Evolutionary conservation across 2,797 vertebrate species (phyloP).

Genomic region (Amphiprion clarkii): DNA sequence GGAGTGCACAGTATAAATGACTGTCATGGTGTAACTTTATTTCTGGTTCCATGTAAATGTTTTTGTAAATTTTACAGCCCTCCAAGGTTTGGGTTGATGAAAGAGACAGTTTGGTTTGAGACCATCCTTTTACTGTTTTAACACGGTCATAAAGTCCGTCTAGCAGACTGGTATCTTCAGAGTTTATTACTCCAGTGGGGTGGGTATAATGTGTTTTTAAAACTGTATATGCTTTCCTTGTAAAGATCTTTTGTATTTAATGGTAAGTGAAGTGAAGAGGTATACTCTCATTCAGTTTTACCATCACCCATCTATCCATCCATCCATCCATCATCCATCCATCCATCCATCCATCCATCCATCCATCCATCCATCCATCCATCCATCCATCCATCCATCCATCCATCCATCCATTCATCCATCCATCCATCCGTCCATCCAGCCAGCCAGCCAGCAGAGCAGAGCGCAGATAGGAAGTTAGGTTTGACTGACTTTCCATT

Average conservation of each 20-base stretch:
- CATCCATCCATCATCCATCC: too few relatives aligned
- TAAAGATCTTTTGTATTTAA: neutral
- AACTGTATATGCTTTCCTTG: neutral
- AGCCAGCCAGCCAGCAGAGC: too few relatives aligned
- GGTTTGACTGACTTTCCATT: too few relatives aligned
- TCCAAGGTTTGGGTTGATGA: neutral
- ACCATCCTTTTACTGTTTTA: neutral
- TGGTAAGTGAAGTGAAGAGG: neutral
- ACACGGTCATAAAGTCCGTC: neutral
- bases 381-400: too few relatives aligned
- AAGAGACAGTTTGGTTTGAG: neutral
- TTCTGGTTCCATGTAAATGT: neutral
- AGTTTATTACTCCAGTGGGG: neutral
- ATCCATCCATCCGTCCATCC: neutral
- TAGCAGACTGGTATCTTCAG: neutral
- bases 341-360: too few relatives aligned
- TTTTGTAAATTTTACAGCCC: slow-evolving; percentile 4
- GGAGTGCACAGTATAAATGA: neutral
- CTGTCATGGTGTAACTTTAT: neutral
- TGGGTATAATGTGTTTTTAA: neutral
- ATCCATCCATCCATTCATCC: neutral
- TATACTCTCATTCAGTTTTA: neutral
- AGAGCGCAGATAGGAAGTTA: too few relatives aligned
- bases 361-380: too few relatives aligned
- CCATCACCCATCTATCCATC: neutral